phyloP scores from a whole-genome alignment of 2,888 invertebrate species.

The Tineola bisselliella region DNA sequence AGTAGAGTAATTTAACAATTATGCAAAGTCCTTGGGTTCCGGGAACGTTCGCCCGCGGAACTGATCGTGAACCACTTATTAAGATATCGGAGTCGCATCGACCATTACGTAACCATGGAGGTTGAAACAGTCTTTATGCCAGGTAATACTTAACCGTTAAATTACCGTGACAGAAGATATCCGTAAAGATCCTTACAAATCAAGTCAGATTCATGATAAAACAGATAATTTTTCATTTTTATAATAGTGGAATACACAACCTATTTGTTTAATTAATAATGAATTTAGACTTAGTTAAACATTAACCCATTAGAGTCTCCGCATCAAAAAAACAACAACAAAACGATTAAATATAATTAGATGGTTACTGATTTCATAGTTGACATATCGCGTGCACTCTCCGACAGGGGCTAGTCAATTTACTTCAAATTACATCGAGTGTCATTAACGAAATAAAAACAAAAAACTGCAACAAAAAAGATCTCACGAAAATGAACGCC shows the following conservation, averaged over 20 bases:
- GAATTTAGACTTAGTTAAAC: too few species aligned
- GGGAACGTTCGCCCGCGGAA: slow-evolving; percentile 26
- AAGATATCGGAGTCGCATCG: slow-evolving; percentile 60
- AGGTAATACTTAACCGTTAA: slow-evolving; percentile 35
- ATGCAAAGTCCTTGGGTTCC: slow-evolving; percentile 46
- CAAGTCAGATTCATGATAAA: background rate
- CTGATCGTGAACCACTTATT: slow-evolving; percentile 61
- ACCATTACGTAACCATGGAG: slow-evolving; percentile 43
- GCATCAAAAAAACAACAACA: background rate
- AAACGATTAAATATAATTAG: background rate
- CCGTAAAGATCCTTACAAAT: slow-evolving; percentile 39
- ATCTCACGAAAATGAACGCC: slow-evolving; percentile 51
- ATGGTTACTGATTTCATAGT: slow-evolving; percentile 29
- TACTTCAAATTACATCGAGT: slow-evolving; percentile 59
- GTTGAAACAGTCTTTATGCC: slow-evolving; percentile 31
- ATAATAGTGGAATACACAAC: too few species aligned
- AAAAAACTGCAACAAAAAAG: slow-evolving; percentile 62
- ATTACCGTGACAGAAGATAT: slow-evolving; percentile 50
- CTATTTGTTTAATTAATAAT: too few species aligned
- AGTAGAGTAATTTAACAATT: slow-evolving; percentile 44
- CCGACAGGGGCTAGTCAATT: slow-evolving; percentile 51
- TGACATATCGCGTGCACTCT: slow-evolving; percentile 59
- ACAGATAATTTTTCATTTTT: background rate
- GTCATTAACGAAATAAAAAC: slow-evolving; percentile 46
- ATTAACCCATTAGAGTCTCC: too few species aligned